Evolutionary conservation across 2,113 vertebrate species (phyloP).

Genomic region (Polyodon spathula): DNA sequence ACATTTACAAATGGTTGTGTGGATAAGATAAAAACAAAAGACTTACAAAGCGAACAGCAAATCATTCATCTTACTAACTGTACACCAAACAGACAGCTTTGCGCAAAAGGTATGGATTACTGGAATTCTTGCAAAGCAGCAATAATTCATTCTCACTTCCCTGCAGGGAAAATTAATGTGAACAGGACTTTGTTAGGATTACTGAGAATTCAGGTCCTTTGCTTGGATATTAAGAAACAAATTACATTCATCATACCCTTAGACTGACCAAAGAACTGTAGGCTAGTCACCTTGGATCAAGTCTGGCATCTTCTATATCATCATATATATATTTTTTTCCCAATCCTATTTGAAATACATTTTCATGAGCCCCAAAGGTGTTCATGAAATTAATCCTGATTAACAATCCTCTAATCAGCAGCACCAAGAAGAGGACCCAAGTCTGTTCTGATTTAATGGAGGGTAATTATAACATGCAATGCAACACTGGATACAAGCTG

Average conservation of each 20-base stretch:
- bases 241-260: background rate
- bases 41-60: background rate
- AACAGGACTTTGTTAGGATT: conserved; percentile 7
- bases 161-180: background rate
- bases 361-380: background rate
- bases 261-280: background rate
- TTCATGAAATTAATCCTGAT: conserved; percentile 9
- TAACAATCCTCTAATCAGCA: conserved; percentile 11
- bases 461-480: conserved; percentile 15
- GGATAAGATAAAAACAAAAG: conserved; percentile 9
- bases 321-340: too few relatives aligned
- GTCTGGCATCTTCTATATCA: background rate
- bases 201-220: background rate
- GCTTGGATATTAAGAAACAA: background rate
- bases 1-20: conserved; percentile 2
- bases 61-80: background rate
- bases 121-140: background rate
- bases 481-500: conserved; percentile 8
- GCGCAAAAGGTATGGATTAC: conserved; percentile 1
- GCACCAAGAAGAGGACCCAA: conserved; percentile 14
- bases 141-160: background rate
- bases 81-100: background rate
- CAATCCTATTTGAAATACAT: background rate
- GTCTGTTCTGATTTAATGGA: conserved; percentile 13
- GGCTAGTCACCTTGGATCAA: background rate